Percentiles rank a stretch among this genome's conserved stretches.
phyloP scores from a whole-genome alignment of 2,113 vertebrate species.

The Pungitius pungitius region DNA sequence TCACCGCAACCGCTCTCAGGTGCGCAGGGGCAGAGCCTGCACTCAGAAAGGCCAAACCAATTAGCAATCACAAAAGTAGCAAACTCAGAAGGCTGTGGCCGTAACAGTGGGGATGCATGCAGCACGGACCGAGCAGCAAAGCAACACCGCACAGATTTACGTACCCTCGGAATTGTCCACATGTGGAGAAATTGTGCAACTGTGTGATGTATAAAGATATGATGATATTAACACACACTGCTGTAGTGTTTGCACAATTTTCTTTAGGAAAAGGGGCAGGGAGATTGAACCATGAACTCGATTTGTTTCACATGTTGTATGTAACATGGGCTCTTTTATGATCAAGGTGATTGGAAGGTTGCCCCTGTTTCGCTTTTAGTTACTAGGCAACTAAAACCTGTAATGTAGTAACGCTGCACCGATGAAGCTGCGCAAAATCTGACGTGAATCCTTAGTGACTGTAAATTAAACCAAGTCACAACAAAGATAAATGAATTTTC shows the following conservation, averaged over 20 bases:
- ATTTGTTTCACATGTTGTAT: not conserved
- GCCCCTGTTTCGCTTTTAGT: not conserved
- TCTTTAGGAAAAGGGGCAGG: not conserved
- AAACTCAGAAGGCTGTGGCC: no score
- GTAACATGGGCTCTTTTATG: no score
- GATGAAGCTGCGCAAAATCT: not conserved
- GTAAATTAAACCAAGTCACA: not conserved
- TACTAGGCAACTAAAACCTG: not conserved
- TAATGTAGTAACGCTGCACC: not conserved
- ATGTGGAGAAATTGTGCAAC: not conserved
- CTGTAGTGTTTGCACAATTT: not conserved
- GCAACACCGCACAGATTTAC: slow-evolving; percentile 7
- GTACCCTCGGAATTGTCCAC: not conserved
- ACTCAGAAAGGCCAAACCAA: no score
- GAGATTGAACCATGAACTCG: slow-evolving; percentile 14
- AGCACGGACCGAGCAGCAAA: slow-evolving; percentile 1
- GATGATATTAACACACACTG: not conserved
- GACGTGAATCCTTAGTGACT: not conserved
- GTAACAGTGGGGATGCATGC: no score
- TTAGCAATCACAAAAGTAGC: no score
- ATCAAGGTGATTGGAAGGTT: not conserved
- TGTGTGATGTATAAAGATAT: not conserved
- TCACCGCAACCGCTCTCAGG: no score
- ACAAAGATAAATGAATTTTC: not conserved
- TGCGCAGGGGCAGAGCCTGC: no score